Evolutionary conservation across 1,140 invertebrate genomes (phyloP).

Genomic region (Maniola jurtina): DNA sequence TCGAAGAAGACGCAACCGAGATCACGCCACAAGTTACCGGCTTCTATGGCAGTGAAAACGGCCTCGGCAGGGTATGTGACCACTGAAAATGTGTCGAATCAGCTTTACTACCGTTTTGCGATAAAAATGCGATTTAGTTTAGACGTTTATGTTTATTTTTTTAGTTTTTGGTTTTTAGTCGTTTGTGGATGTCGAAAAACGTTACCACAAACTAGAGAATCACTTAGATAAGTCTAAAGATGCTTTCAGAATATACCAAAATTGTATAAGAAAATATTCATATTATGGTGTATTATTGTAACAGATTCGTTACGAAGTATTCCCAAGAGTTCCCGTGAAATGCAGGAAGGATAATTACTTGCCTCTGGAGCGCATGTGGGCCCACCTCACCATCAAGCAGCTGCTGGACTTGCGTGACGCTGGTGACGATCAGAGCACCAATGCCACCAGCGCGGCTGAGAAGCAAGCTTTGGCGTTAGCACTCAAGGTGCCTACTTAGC

Average conservation of each 20-base stretch:
- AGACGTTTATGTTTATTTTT: too few relatives aligned
- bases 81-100: too few relatives aligned
- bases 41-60: slow-evolving; percentile 48
- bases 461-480: slow-evolving; percentile 57
- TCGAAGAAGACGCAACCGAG: slow-evolving; percentile 42
- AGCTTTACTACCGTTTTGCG: too few relatives aligned
- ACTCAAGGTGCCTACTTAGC: slow-evolving; percentile 45
- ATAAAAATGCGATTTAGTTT: too few relatives aligned
- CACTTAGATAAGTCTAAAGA: too few relatives aligned
- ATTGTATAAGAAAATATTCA: too few relatives aligned
- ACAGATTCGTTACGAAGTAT: slow-evolving; percentile 53
- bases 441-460: slow-evolving; percentile 46
- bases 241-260: too few relatives aligned
- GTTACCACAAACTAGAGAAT: too few relatives aligned
- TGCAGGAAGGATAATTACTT: slow-evolving; percentile 43
- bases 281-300: background rate
- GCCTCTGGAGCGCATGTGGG: slow-evolving; percentile 83
- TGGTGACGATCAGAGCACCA: slow-evolving; percentile 26
- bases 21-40: slow-evolving; percentile 43
- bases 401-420: slow-evolving; percentile 80
- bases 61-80: slow-evolving; percentile 8
- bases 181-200: too few relatives aligned
- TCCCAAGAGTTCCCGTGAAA: slow-evolving; percentile 41
- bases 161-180: too few relatives aligned
- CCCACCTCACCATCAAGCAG: slow-evolving; percentile 85